phyloP scores from a whole-genome alignment of 1,140 invertebrate species.

The Heliconius himera region DNA sequence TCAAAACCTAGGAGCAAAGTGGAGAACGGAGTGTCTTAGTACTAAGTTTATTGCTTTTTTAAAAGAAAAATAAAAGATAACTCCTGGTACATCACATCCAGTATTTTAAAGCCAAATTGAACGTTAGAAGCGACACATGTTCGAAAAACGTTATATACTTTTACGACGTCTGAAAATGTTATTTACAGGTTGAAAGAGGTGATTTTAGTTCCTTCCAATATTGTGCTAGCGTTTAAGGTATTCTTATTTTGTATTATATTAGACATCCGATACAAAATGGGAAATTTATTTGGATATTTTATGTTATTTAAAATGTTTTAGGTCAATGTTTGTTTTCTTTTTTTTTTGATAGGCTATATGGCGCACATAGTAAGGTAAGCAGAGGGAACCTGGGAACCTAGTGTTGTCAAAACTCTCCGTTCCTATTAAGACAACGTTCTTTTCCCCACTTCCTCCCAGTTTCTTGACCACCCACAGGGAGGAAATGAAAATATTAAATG shows the following conservation, averaged over 20 bases:
- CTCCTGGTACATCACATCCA: slow-evolving; percentile 34
- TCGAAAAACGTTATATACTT: slow-evolving; percentile 61
- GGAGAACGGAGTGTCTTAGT: no score
- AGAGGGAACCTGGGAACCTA: no score
- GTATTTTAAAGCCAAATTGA: slow-evolving; percentile 32
- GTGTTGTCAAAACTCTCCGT: no score
- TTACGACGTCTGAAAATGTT: slow-evolving; percentile 64
- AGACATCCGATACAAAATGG: slow-evolving; percentile 45
- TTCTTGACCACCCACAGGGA: no score
- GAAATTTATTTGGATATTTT: slow-evolving; percentile 39
- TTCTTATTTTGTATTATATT: slow-evolving; percentile 56
- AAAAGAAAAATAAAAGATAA: no score
- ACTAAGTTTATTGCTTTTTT: no score
- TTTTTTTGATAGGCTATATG: no score
- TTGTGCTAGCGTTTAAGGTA: slow-evolving; percentile 46
- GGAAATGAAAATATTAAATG: no score
- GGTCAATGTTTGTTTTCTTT: no score
- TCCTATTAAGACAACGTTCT: no score
- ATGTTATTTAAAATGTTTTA: neutral
- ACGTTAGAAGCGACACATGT: slow-evolving; percentile 51
- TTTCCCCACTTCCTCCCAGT: no score
- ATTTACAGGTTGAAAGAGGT: slow-evolving; percentile 64
- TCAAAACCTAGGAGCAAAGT: neutral
- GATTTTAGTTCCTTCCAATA: slow-evolving; percentile 63
- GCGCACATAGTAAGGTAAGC: no score